phyloP scores from a whole-genome alignment of 1,140 invertebrate species.

The Rhizoglyphus robini region DNA sequence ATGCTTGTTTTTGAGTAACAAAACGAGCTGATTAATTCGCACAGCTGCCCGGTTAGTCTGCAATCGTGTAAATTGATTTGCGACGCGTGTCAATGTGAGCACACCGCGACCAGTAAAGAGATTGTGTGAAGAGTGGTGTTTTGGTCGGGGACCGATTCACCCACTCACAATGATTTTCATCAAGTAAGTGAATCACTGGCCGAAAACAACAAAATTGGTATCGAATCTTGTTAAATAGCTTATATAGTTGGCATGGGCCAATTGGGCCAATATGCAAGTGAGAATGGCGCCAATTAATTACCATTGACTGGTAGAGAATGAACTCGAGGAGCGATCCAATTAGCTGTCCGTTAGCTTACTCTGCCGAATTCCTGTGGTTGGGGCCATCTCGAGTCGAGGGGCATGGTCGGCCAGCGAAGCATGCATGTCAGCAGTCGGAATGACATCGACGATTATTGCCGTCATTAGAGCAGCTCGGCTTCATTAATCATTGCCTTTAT shows the following conservation, averaged over 20 bases:
- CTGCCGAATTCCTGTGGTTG: conserved; percentile 6
- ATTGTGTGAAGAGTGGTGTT: too few species aligned
- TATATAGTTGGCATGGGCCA: not conserved
- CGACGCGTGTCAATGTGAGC: conserved; percentile 1
- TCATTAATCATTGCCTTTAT: conserved; percentile 15
- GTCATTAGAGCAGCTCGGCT: not conserved
- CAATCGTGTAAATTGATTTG: conserved; percentile 10
- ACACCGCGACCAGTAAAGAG: too few species aligned
- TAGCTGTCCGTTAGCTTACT: not conserved
- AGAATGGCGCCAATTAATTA: conserved; percentile 5
- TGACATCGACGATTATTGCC: conserved; percentile 15
- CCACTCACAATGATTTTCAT: too few species aligned
- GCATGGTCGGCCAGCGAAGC: not conserved
- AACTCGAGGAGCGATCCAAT: not conserved
- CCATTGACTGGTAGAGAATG: not conserved
- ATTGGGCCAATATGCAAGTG: conserved; percentile 4
- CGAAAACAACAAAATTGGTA: not conserved
- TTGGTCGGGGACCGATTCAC: too few species aligned
- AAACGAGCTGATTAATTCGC: too few species aligned
- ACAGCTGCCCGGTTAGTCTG: too few species aligned
- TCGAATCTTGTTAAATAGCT: not conserved
- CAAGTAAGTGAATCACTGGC: too few species aligned
- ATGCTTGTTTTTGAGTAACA: too few species aligned
- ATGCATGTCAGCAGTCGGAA: not conserved
- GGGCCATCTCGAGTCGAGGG: not conserved